Evolutionary conservation across 1,140 invertebrate genomes (phyloP).

Genomic region (Dendroctonus valens): DNA sequence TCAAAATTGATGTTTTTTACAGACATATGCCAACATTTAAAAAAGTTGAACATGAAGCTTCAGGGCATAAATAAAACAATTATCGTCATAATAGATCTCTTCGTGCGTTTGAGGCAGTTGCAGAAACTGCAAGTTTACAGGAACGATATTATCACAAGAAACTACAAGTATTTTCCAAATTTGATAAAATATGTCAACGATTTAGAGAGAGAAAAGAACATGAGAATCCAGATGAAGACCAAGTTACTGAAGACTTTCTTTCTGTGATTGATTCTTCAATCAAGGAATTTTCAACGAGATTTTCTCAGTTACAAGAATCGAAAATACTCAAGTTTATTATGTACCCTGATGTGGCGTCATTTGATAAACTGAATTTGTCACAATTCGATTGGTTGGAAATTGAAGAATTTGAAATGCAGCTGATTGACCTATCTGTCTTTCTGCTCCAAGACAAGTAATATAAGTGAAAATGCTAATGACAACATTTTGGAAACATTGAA

Average conservation of each 20-base stretch:
- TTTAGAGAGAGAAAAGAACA: no score
- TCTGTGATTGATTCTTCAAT: conserved; percentile 40
- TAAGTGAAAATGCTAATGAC: conserved; percentile 2
- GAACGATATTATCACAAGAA: neutral
- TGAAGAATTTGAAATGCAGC: conserved; percentile 43
- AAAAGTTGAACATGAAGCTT: conserved; percentile 38
- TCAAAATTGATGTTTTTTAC: conserved; percentile 41
- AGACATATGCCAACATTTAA: conserved; percentile 39
- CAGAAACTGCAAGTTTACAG: conserved; percentile 38
- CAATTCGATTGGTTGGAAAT: conserved; percentile 35
- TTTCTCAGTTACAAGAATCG: conserved; percentile 42
- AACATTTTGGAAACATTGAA: conserved; percentile 22
- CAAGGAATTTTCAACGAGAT: conserved; percentile 39
- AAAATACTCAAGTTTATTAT: conserved; percentile 34
- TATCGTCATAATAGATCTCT: conserved; percentile 26
- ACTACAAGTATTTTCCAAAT: neutral
- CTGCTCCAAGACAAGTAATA: conserved; percentile 1
- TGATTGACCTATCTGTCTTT: no score
- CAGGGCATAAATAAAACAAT: conserved; percentile 41
- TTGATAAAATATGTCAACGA: no score
- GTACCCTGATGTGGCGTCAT: conserved; percentile 20
- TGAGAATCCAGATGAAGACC: conserved; percentile 27
- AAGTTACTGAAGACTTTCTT: conserved; percentile 40
- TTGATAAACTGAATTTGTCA: conserved; percentile 12
- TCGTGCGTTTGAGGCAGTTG: conserved; percentile 36